Evolutionary conservation across 2,888 invertebrate species (phyloP).

Genomic region (Callimorpha dominula): DNA sequence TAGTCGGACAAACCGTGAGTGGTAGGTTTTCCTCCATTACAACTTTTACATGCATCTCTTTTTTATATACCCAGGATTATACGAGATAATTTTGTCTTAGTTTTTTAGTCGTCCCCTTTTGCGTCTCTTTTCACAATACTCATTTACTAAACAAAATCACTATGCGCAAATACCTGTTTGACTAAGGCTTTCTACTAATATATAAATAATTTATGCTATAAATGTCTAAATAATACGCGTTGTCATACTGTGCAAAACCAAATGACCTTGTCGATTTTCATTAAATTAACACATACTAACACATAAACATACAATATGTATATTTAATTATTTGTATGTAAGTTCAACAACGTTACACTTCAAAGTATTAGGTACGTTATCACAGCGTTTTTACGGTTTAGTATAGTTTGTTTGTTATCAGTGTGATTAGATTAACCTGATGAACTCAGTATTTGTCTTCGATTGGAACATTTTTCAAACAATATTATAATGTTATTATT

Average conservation of each 20-base stretch:
- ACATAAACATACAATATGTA: neutral
- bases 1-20: too few species aligned
- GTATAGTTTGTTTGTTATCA: neutral
- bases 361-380: conserved; percentile 5
- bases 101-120: too few species aligned
- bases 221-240: conserved; percentile 1
- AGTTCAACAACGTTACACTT: neutral
- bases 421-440: conserved; percentile 11
- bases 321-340: neutral
- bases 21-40: too few species aligned
- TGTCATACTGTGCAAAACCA: conserved; percentile 24
- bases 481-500: conserved; percentile 5
- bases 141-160: too few species aligned
- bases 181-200: neutral
- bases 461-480: conserved; percentile 11
- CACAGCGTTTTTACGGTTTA: neutral
- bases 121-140: too few species aligned
- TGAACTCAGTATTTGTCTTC: conserved; percentile 7
- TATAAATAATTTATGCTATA: neutral
- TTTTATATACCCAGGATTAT: too few species aligned
- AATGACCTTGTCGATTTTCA: conserved; percentile 56
- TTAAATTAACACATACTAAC: conserved; percentile 34
- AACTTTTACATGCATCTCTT: too few species aligned
- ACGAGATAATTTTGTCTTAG: too few species aligned
- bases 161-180: neutral